Conservation (phyloP, 2,888 invertebrate species). For the Omphaloscelis lunosa region DNA sequence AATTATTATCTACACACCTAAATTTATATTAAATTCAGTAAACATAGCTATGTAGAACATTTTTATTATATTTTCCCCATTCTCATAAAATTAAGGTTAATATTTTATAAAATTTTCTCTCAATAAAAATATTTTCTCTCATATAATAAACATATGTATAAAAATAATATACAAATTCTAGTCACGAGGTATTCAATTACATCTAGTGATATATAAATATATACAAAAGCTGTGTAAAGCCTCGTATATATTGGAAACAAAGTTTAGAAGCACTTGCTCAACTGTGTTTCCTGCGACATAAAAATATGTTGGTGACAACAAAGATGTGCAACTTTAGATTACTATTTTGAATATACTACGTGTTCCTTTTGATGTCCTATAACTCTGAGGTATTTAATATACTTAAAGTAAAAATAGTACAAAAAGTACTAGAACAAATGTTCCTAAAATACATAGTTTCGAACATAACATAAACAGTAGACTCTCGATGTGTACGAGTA, state of each 20-base stretch:
- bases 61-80: background rate
- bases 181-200: slow-evolving; percentile 16
- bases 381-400: too few species aligned
- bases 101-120: background rate
- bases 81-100: background rate
- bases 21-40: background rate
- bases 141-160: background rate
- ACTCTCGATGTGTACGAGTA: too few species aligned
- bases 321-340: background rate
- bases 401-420: too few species aligned
- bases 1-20: too few species aligned
- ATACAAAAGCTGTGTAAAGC: background rate
- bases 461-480: too few species aligned
- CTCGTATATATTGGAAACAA: background rate
- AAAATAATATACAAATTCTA: slow-evolving; percentile 16
- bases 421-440: too few species aligned
- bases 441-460: too few species aligned
- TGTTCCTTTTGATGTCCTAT: too few species aligned
- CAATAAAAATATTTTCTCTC: background rate
- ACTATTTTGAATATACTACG: background rate
- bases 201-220: too few species aligned
- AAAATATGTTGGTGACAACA: background rate
- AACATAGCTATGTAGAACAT: background rate
- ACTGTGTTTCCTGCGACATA: background rate
- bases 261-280: background rate